These are phyloP conservation scores for Urocynchramus pylzowi DNA, from an alignment of 2,113 vertebrate species.

Conservation along the genomic window DNA sequence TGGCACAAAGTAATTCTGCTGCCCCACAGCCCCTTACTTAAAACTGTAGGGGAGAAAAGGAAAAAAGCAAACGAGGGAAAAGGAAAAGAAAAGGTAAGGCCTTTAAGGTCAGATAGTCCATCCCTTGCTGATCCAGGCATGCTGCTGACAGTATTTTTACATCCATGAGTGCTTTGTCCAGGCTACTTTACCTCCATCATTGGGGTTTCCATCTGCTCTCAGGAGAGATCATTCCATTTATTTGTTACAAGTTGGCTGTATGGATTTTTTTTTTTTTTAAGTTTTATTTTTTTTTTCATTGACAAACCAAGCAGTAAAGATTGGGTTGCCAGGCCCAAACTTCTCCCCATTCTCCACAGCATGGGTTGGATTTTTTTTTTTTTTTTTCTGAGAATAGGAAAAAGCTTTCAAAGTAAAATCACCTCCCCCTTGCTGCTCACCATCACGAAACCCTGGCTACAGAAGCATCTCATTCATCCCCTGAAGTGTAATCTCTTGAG, in stretches of 20 bases:
- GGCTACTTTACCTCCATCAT: conserved; percentile 29
- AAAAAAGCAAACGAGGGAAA: neutral
- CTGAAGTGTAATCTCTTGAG: conserved; percentile 14
- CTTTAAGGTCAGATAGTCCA: conserved; percentile 10
- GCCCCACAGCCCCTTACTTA: neutral
- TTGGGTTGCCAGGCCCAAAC: neutral
- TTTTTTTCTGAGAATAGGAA: neutral
- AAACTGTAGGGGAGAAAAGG: neutral
- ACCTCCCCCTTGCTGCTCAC: neutral
- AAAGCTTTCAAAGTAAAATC: conserved; percentile 13
- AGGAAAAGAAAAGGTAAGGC: neutral
- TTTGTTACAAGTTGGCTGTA: conserved; percentile 22
- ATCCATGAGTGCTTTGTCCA: conserved; percentile 38
- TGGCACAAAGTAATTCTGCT: neutral
- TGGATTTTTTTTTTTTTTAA: conserved; percentile 55
- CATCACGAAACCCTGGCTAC: neutral
- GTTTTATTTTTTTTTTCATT: conserved; percentile 66
- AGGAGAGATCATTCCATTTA: conserved; percentile 53
- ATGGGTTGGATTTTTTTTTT: neutral
- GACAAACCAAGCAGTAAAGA: conserved; percentile 54
- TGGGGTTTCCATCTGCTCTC: neutral
- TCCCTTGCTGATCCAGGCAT: conserved; percentile 38
- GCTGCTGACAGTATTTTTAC: conserved; percentile 4
- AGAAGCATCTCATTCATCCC: neutral
- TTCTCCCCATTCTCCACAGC: neutral